These are phyloP conservation scores for Drosophila mettleri DNA, from an alignment of 2,888 invertebrate species.

Conservation along the genomic window DNA sequence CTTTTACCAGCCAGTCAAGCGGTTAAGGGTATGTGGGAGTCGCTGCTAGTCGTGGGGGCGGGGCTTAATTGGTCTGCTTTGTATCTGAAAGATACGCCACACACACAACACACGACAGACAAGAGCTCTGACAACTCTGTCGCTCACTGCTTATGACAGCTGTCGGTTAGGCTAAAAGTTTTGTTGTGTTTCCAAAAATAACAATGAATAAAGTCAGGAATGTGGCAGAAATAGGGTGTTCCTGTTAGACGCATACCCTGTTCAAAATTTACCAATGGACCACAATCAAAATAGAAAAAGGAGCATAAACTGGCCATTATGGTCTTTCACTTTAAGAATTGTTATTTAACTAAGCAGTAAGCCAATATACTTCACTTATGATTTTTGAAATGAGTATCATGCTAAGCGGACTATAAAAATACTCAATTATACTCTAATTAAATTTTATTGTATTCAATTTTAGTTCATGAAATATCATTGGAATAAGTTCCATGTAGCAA, in stretches of 20 bases:
- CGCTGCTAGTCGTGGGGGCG: background rate
- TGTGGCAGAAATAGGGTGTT: background rate
- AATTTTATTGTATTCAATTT: background rate
- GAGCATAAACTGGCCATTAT: too few relatives aligned
- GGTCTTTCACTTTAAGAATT: too few relatives aligned
- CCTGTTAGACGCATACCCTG: constrained; percentile 4
- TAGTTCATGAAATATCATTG: background rate
- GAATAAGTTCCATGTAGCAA: too few relatives aligned
- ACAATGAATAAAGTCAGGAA: constrained; percentile 1
- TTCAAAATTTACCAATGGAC: too few relatives aligned
- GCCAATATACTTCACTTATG: too few relatives aligned
- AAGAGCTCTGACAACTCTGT: constrained; percentile 59
- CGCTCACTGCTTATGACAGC: constrained; percentile 72
- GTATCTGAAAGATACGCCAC: constrained; percentile 62
- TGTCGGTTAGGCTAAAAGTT: constrained; percentile 60
- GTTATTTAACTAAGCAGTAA: too few relatives aligned
- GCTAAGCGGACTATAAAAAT: too few relatives aligned
- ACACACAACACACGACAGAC: constrained; percentile 17
- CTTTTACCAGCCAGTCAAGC: constrained; percentile 53
- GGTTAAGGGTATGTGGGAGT: constrained; percentile 20
- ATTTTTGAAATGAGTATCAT: background rate
- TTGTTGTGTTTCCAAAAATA: constrained; percentile 38
- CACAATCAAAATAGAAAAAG: too few relatives aligned
- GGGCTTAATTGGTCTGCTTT: constrained; percentile 72
- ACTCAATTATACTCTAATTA: too few relatives aligned